Conservation (phyloP, 2,113 vertebrate genomes). For the Patagioenas fasciata region DNA sequence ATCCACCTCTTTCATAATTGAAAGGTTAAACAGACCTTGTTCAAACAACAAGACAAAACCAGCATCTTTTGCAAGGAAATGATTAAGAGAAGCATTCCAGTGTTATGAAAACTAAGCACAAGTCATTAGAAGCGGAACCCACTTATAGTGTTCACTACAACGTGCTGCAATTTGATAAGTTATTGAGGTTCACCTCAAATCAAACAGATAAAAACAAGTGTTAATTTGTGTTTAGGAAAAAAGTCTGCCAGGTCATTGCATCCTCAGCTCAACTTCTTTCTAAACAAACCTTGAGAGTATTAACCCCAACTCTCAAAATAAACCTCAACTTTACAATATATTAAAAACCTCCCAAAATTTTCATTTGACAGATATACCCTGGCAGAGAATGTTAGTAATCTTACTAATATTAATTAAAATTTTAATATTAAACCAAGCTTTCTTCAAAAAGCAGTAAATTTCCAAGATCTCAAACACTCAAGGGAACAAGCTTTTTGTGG, state of each 20-base stretch:
- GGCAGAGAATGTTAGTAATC: not conserved
- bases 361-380: not conserved
- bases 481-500: not conserved
- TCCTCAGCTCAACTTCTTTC: not conserved
- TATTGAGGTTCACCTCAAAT: not conserved
- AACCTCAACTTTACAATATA: not conserved
- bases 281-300: not conserved
- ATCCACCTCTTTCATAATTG: not conserved
- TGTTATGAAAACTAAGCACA: not conserved
- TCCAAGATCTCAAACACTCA: not conserved
- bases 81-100: not conserved
- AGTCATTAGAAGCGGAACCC: not conserved
- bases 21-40: not conserved
- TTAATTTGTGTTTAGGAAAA: not conserved
- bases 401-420: not conserved
- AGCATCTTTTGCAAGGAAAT: not conserved
- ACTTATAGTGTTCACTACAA: not conserved
- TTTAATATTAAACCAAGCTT: not conserved
- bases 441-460: not conserved
- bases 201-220: not conserved
- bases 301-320: not conserved
- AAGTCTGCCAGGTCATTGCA: not conserved
- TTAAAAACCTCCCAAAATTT: not conserved
- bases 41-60: not conserved
- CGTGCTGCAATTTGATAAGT: not conserved